Percentiles rank a stretch among this genome's conserved stretches.
Evolutionary conservation across 2,113 vertebrate genomes (phyloP).

Genomic region (Epinephelus lanceolatus): DNA sequence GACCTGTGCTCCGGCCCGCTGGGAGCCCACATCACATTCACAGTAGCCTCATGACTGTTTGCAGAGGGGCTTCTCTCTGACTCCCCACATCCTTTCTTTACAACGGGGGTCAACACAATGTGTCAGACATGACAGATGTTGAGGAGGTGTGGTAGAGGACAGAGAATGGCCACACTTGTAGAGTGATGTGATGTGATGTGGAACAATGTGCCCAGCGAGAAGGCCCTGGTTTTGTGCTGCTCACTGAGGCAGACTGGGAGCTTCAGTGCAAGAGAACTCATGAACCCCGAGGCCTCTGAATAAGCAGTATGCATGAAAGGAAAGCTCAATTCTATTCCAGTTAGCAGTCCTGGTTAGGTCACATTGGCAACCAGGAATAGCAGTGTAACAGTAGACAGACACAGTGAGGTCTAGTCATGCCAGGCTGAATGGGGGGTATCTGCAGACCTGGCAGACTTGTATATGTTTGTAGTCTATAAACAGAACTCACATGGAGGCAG

Average conservation of each 20-base stretch:
- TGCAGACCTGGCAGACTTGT: slow-evolving; percentile 59
- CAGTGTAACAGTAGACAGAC: slow-evolving; percentile 82
- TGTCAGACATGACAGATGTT: slow-evolving; percentile 55
- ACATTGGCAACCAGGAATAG: slow-evolving; percentile 83
- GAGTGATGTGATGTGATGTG: not conserved
- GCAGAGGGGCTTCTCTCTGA: slow-evolving; percentile 32
- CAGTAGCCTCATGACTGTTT: slow-evolving; percentile 44
- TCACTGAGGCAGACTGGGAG: not conserved
- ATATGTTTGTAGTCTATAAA: slow-evolving; percentile 73
- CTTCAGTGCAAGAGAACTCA: not conserved
- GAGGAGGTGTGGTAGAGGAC: not conserved
- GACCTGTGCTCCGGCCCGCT: slow-evolving; percentile 27
- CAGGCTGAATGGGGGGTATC: slow-evolving; percentile 40
- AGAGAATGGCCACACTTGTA: slow-evolving; percentile 1
- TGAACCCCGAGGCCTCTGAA: slow-evolving; percentile 15
- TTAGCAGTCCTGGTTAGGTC: slow-evolving; percentile 60
- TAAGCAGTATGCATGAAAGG: slow-evolving; percentile 36
- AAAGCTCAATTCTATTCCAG: slow-evolving; percentile 54
- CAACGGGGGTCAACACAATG: slow-evolving; percentile 45
- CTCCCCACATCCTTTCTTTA: slow-evolving; percentile 44
- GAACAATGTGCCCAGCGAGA: not conserved
- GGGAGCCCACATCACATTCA: slow-evolving; percentile 38
- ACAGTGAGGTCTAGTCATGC: slow-evolving; percentile 60
- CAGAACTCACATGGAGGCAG: slow-evolving; percentile 59
- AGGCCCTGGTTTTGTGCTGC: not conserved